Base-by-base conservation (phyloP, 2,797 vertebrate species). In the Furcifer pardalis region DNA sequence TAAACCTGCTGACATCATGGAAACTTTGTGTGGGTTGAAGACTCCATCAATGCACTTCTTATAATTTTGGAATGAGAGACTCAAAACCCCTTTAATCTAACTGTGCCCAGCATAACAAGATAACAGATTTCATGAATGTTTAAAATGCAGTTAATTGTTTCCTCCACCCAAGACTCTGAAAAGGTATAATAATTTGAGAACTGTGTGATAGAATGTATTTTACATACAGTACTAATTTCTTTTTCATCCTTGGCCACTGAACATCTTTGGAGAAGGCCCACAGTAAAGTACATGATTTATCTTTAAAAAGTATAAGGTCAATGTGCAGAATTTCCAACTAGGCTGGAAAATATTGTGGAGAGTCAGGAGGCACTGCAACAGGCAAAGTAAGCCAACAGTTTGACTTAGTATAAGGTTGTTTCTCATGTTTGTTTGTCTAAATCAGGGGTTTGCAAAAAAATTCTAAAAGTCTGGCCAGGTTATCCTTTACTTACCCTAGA, bases 11-110 rank as follows among this genome's bases (percentile, higher is more conserved):
- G 81, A 60, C 81, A 83, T 83, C 71, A 76, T 32, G 79, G 76
- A 79, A 86, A 79, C 46, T 86, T 79, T 83, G 85, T 74, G 81
- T 79, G 81, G 84, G 84, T 82, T 86, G 71, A 56, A 75, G 52
- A 83, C 69, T 37, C 69, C 86, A 79, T 79, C 76, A 83, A 37
- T 60, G 63, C 40, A 63, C n/a, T 75, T 83, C 77, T 79, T 79
- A 79, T 79, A 87, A 74, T 74, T 80, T 68, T 77, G 75, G 66
- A 77, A 77, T 66, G 74, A 68, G 13, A 83, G 68, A 86, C 74
- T 66, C 56, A 69, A 79, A 68, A 59, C 52, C 52, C 71, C 68
- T 81, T 77, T 75, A 77, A 77, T 82, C 69, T 82, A 62, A 19
- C 69, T 86, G 32, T 76, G 69, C 81, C 71, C 25, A 32, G 49